Base-by-base conservation (phyloP, 2,797 vertebrate genomes). In the Schizothorax lantsangensis region DNA sequence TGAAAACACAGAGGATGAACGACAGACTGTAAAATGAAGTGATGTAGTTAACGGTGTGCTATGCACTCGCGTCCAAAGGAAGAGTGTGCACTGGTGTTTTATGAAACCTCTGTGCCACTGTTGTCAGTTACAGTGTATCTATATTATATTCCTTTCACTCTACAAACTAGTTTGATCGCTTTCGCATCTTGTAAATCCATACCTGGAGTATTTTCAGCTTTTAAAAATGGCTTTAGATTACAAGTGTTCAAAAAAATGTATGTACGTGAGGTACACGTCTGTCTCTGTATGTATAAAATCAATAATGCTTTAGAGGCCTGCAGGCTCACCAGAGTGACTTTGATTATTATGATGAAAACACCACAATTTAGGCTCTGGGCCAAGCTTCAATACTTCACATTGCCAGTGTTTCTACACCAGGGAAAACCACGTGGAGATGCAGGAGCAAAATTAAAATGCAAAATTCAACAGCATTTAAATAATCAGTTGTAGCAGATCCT, bases 61-160 rank as follows among this genome's bases (percentile, higher is more conserved):
- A 79, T 91, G 90, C 91, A 91, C 86, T 89, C 62, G 83, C 90
- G 45, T 69, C 71, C 21, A 47, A 64, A 66, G 84, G 87, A 92
- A 87, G 79, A 64, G 69, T 69, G 45, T 33, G 54, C 40, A 38
- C 43, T 79, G 89, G 89, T 62, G 79, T 81, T 66, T 78, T 81
- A 71, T 89, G 23, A 89, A 82, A 74, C 49, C 43, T 75, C 30
- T 23, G 71, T 49, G 19, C 47, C 47, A 78, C 45, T 66, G 47
- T 23, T 78, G 49, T 69, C 74, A 79, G 36, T 40, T n/a, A 57
- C 23, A 74, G 26, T 40, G 26, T 26, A 30, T 23, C 23, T 45
- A 21, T 62, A 45, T 83, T 23, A 59, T 26, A 43, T 79, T 8
- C 7, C 6, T 78, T 38, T 23, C 19, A 57, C 33, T 57, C 49